Evolutionary conservation across 2,797 vertebrate species (phyloP).

Genomic region (Otus scops): DNA sequence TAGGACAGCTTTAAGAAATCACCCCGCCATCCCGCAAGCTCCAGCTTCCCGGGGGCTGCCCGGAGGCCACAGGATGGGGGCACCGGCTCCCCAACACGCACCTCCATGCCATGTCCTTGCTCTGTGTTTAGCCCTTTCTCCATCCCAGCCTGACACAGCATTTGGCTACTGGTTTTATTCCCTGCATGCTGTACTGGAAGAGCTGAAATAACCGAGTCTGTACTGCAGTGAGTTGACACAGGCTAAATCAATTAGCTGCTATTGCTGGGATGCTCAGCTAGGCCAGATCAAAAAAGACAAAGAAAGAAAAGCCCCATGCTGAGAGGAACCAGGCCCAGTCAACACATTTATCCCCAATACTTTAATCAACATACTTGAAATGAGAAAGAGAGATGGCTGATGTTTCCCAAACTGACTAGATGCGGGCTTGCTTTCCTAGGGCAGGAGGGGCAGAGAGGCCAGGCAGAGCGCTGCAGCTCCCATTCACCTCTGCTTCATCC

Average conservation of each 20-base stretch:
- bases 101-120: background rate
- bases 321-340: background rate
- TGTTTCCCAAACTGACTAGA: background rate
- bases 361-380: background rate
- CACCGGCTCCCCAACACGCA: background rate
- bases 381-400: background rate
- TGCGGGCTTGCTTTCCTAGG: background rate
- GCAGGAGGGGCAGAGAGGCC: background rate
- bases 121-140: background rate
- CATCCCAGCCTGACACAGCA: background rate
- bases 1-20: background rate
- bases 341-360: background rate
- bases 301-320: background rate
- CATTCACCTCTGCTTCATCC: background rate
- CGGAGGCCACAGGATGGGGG: background rate
- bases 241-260: constrained; percentile 31
- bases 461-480: background rate
- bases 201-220: background rate
- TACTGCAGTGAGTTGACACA: background rate
- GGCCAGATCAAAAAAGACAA: constrained; percentile 1
- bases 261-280: background rate
- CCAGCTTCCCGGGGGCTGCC: background rate
- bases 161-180: background rate
- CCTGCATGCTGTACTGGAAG: background rate
- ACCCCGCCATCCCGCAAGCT: fast-evolving